Evolutionary conservation across 1,140 invertebrate species (phyloP).

Genomic region (Pteromalus puparum): DNA sequence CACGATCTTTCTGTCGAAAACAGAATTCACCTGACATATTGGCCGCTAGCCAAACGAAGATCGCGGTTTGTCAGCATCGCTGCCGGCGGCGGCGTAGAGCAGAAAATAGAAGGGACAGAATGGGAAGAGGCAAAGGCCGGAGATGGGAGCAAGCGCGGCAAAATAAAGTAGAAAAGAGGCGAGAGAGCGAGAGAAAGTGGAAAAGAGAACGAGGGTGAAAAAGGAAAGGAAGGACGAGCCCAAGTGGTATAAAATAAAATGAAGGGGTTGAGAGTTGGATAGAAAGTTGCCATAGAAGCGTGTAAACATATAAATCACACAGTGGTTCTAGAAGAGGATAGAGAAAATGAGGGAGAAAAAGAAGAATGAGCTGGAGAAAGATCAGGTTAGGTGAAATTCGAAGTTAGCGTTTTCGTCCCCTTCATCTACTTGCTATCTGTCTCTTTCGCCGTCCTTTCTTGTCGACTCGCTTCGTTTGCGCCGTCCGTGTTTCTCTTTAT

Average conservation of each 20-base stretch:
- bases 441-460: constrained; percentile 37
- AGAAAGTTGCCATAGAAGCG: constrained; percentile 71
- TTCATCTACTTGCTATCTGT: constrained; percentile 50
- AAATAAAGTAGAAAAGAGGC: constrained; percentile 24
- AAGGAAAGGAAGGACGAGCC: constrained; percentile 14
- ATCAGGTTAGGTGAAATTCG: constrained; percentile 61
- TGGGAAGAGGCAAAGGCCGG: constrained; percentile 43
- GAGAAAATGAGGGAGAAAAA: neutral
- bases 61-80: constrained; percentile 57
- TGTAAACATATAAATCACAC: constrained; percentile 74
- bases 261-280: constrained; percentile 61
- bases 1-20: constrained; percentile 64
- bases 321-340: constrained; percentile 26
- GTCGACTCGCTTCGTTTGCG: constrained; percentile 28
- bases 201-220: constrained; percentile 37
- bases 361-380: constrained; percentile 13
- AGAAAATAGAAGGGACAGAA: neutral
- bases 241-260: constrained; percentile 66
- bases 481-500: constrained; percentile 24
- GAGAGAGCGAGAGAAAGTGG: constrained; percentile 40
- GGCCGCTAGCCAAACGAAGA: constrained; percentile 68
- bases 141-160: constrained; percentile 35
- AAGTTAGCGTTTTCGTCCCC: constrained; percentile 63
- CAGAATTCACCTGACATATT: constrained; percentile 66
- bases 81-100: constrained; percentile 24